Evolutionary conservation across 35 echinoderm and acorn worm genomes (phyloP).

Genomic region (Ptychodera flava): DNA sequence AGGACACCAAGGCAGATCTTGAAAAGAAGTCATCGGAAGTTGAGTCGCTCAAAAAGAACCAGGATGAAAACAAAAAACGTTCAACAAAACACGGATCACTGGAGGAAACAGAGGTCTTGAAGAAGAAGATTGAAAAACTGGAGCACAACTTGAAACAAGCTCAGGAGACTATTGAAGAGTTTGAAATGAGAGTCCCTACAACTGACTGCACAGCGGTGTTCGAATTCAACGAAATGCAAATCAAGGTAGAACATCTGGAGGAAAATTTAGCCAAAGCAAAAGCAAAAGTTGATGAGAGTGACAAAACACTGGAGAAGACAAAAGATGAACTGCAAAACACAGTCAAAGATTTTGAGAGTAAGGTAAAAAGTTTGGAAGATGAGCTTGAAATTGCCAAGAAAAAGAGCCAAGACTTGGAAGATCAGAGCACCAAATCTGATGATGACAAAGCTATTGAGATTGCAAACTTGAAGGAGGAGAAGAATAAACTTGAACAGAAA

Average conservation of each 20-base stretch:
- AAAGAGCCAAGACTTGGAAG: background rate
- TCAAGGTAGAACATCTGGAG: slow-evolving; percentile 23
- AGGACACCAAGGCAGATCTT: background rate
- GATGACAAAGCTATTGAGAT: background rate
- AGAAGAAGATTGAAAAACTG: slow-evolving; percentile 28
- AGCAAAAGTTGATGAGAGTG: background rate
- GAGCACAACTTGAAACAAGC: slow-evolving; percentile 19
- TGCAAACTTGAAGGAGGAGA: background rate
- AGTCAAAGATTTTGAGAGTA: background rate
- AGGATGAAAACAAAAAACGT: background rate
- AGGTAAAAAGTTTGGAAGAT: background rate
- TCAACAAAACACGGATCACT: too few relatives aligned
- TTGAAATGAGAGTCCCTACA: background rate
- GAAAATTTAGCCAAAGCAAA: slow-evolving; percentile 5
- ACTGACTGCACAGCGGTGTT: slow-evolving; percentile 6
- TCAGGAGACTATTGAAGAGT: slow-evolving; percentile 9
- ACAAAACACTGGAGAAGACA: background rate
- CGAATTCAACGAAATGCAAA: slow-evolving; percentile 18
- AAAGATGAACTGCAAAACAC: background rate
- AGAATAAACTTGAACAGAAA: background rate
- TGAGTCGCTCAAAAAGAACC: background rate
- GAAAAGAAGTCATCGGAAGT: background rate
- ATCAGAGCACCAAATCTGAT: background rate
- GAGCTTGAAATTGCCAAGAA: background rate
- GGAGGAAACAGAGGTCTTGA: background rate